Evolutionary conservation across 2,113 vertebrate species (phyloP), one percentile per base, ranked within the genome.

Genomic region (Geococcyx californianus): DNA sequence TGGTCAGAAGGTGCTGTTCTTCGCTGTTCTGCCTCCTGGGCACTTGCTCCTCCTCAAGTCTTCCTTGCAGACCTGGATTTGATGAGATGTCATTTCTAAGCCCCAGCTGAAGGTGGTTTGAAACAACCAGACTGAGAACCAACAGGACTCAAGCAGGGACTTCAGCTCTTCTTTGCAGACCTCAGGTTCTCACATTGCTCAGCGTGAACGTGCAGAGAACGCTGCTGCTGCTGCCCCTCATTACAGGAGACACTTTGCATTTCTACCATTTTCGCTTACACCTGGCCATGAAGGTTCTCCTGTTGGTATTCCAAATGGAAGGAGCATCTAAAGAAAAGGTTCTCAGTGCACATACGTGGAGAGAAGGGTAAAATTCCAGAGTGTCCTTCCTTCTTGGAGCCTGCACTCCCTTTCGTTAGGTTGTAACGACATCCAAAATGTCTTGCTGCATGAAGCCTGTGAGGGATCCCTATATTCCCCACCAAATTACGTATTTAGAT

Each of bases 401-500:
- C 38, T 75, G 33, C 16, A 49, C 58, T 52, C 2, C 49, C 54
- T 33, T 52, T 24, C 9, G 26, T 34, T n/a, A 56, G 56, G 11
- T 38, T n/a, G 2, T 8, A 6, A n/a, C 24, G 31, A 29, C 5
- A 63, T 60, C 74, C 29, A 1, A 11, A 10, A 28, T 13, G 28
- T n/a, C 58, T 4, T 19, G 34, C 44, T 82, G 59, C 56, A 29
- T 8, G 11, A 45, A 42, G 34, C 25, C 31, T 59, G 29, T 6
- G 21, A 42, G 49, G 45, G 20, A 36, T 52, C 49, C 21, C 28
- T 40, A 0, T 34, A 18, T 58, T 70, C 1, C 0, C 42, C 20
- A 6, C 21, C 26, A 28, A 14, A 47, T 28, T 10, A 9, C 3
- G 1, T 9, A 1, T 66, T 76, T 38, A 42, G 59, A 34, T 51